Conservation (phyloP, 2,888 invertebrate genomes). For the Archaeoteleia sp. region DNA sequence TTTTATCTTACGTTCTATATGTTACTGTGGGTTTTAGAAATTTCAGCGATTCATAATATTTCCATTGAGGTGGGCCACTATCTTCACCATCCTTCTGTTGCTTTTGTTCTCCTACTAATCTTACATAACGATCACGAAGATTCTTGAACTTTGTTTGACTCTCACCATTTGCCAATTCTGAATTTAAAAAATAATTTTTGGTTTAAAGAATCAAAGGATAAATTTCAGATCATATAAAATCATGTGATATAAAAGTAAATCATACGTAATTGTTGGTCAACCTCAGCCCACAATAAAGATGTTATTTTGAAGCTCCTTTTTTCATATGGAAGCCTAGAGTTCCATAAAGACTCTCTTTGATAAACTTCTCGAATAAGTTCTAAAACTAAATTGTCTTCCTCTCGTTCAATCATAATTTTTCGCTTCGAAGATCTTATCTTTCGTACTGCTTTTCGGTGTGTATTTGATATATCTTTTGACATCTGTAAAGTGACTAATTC, state of each 20-base stretch:
- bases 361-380: slow-evolving; percentile 29
- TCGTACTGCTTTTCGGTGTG: slow-evolving; percentile 67
- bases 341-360: slow-evolving; percentile 36
- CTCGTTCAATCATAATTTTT: slow-evolving; percentile 7
- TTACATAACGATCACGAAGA: slow-evolving; percentile 39
- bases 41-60: slow-evolving; percentile 36
- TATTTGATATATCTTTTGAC: too few relatives aligned
- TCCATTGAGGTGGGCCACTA: slow-evolving; percentile 29
- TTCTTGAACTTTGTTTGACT: slow-evolving; percentile 43
- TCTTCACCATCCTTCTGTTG: slow-evolving; percentile 18
- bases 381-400: slow-evolving; percentile 26
- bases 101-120: slow-evolving; percentile 38
- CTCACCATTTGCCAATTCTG: slow-evolving; percentile 20
- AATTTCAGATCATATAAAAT: not conserved
- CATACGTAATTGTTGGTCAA: slow-evolving; percentile 30
- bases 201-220: not conserved
- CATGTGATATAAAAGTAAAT: not conserved
- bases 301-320: slow-evolving; percentile 30
- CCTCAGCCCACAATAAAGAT: slow-evolving; percentile 26
- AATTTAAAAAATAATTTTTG: not conserved
- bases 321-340: slow-evolving; percentile 31
- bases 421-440: not conserved
- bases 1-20: slow-evolving; percentile 21
- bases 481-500: too few relatives aligned
- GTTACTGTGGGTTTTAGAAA: slow-evolving; percentile 35